Base-by-base conservation (phyloP, 2,113 vertebrate species). In the Oriolus oriolus region DNA sequence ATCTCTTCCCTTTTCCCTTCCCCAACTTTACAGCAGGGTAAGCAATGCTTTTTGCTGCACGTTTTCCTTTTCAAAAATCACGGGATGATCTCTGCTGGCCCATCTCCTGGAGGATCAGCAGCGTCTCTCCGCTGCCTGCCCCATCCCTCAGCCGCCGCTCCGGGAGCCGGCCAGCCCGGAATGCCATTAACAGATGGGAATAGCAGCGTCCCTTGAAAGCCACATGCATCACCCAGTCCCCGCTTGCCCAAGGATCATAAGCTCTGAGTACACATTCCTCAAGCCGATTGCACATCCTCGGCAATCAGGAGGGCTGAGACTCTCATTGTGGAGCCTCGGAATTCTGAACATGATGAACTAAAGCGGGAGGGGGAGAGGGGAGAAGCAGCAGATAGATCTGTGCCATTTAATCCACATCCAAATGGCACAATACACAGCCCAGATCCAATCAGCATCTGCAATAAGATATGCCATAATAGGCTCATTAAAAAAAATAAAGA, bases 191-290 rank as follows among this genome's bases (percentile, higher is more conserved):
- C 96, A 96, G 97, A 98, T 97, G 97, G 98, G 96, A 97, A 96
- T 93, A 94, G 97, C 97, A 92, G 97, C 79, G 44, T 96, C 95
- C 96, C 96, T 49, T 96, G 97, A 98, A 98, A 98, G 97, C 96
- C 97, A 96, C 96, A 98, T 98, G 97, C 96, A 98, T 98, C 97
- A 98, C 97, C 97, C 97, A 85, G 96, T 96, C 97, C 86, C 96
- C 42, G 89, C 95, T 61, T 28, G 93, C 97, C 97, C 97, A 96
- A 81, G 97, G 97, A 98, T 98, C 97, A 98, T 97, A 97, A 98
- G 98, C 97, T 97, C 98, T 96, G 97, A 98, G 97, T 96, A 98
- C 97, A 98, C 97, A 98, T 97, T 96, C 96, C 97, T 98, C 98
- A 98, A 98, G 96, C 97, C 97, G 66, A 97, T 95, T 97, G 97